Percentiles rank a stretch among this genome's conserved stretches.
Evolutionary conservation across 35 echinoderm and acorn worm genomes (phyloP).

Genomic region (Strongylocentrotus purpuratus): DNA sequence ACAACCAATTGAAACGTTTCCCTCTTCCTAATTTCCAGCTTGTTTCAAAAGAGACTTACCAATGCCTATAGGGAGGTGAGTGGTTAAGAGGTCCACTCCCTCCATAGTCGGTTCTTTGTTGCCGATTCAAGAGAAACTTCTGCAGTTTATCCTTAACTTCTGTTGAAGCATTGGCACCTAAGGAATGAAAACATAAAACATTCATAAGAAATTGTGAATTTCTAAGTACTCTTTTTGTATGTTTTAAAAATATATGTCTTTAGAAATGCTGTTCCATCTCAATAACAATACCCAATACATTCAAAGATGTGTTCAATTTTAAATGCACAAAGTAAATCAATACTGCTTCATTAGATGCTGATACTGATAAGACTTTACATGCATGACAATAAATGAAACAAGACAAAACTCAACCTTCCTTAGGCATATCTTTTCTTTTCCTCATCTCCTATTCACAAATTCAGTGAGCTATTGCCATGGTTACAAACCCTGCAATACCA

Average conservation of each 20-base stretch:
- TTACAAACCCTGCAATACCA: neutral
- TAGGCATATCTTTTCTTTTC: too few species aligned
- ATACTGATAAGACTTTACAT: too few species aligned
- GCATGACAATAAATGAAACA: too few species aligned
- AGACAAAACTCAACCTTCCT: too few species aligned
- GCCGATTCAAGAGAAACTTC: constrained; percentile 81
- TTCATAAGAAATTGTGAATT: neutral
- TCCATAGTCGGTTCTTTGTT: constrained; percentile 57
- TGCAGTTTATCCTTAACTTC: constrained; percentile 93
- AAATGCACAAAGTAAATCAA: too few species aligned
- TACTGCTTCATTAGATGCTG: too few species aligned
- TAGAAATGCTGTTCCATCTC: too few species aligned
- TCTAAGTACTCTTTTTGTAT: neutral
- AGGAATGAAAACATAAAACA: neutral
- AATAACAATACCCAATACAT: too few species aligned
- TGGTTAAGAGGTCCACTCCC: constrained; percentile 70
- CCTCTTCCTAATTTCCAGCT: too few species aligned
- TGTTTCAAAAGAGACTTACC: constrained; percentile 48
- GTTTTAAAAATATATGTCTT: neutral
- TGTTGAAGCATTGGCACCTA: constrained; percentile 87
- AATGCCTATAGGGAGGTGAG: constrained; percentile 91
- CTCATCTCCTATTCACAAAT: too few species aligned
- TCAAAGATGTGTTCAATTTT: too few species aligned
- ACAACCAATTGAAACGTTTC: too few species aligned
- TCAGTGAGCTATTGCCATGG: neutral